Evolutionary conservation across 2,888 invertebrate genomes (phyloP).

Genomic region (Coecobrya sp.): DNA sequence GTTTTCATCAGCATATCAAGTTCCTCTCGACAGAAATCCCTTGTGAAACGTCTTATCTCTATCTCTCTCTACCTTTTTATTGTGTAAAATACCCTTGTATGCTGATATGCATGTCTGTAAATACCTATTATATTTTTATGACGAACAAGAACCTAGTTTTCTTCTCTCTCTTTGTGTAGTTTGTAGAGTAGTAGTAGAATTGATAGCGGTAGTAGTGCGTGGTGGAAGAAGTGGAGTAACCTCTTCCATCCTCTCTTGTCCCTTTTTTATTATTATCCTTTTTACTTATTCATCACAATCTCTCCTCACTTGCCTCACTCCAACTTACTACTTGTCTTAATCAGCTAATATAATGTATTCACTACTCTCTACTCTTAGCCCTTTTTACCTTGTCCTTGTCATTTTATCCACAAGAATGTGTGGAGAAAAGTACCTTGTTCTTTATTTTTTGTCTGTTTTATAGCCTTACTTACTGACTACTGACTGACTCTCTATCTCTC

Average conservation of each 20-base stretch:
- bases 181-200: neutral
- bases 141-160: constrained; percentile 3
- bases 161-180: neutral
- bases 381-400: neutral
- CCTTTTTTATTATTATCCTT: neutral
- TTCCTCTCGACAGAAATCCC: constrained; percentile 8
- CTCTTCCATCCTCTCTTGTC: constrained; percentile 11
- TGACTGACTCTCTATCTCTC: too few species aligned
- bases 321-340: neutral
- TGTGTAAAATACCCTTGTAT: neutral
- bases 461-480: too few species aligned
- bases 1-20: neutral
- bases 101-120: neutral
- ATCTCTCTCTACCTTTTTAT: neutral
- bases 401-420: neutral
- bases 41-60: constrained; percentile 37
- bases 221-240: neutral
- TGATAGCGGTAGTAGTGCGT: too few species aligned
- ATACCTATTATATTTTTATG: neutral
- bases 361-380: neutral
- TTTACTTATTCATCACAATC: constrained; percentile 32
- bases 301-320: constrained; percentile 20
- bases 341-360: constrained; percentile 17
- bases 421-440: neutral
- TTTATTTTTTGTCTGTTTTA: too few species aligned